Conservation (phyloP, 2,888 invertebrate species). For the Cyclophora albipunctata region DNA sequence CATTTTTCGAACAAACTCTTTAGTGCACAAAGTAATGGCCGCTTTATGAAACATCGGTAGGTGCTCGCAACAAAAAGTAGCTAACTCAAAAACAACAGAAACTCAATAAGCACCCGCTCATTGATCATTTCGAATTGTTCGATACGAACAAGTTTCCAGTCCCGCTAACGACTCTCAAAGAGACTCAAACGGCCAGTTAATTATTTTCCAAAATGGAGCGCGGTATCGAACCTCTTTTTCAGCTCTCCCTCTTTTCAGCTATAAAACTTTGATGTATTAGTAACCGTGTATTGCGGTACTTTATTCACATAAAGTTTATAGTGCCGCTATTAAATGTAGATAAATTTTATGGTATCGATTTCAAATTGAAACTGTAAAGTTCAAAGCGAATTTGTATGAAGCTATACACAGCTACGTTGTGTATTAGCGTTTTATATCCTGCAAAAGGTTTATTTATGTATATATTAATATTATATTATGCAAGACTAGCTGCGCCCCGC, state of each 20-base stretch:
- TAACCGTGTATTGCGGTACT: conserved; percentile 28
- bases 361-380: too few species aligned
- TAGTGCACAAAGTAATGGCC: conserved; percentile 8
- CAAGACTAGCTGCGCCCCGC: too few species aligned
- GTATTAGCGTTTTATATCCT: too few species aligned
- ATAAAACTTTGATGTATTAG: conserved; percentile 50
- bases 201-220: conserved; percentile 62
- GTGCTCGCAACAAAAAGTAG: conserved; percentile 10
- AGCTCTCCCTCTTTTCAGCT: conserved; percentile 31
- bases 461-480: too few species aligned
- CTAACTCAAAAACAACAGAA: conserved; percentile 19
- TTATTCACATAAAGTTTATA: conserved; percentile 8
- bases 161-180: conserved; percentile 55
- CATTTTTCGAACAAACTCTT: too few species aligned
- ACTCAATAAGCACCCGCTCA: conserved; percentile 30
- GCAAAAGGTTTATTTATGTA: too few species aligned
- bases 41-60: conserved; percentile 16
- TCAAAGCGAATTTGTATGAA: too few species aligned
- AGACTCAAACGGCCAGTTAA: conserved; percentile 56
- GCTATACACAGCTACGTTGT: too few species aligned
- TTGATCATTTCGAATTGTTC: conserved; percentile 54
- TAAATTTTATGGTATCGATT: background rate
- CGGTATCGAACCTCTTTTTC: conserved; percentile 24
- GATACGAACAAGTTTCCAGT: conserved; percentile 41
- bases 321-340: background rate